phyloP scores from a whole-genome alignment of 1,140 invertebrate genomes.

The Wiebesia pumilae region DNA sequence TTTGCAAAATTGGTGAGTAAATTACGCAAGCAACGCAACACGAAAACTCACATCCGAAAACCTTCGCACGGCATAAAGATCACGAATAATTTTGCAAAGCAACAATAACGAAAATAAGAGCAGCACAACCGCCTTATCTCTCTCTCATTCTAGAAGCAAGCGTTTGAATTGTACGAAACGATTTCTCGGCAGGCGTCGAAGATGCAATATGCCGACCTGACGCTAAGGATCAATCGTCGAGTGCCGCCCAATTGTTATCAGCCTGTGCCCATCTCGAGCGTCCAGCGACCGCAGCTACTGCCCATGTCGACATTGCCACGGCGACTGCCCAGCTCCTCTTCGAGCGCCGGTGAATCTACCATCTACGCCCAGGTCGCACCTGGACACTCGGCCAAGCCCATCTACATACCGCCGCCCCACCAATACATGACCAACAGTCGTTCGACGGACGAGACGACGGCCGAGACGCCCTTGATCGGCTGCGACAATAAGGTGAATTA shows the following conservation, averaged over 20 bases:
- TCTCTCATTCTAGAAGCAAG: conserved; percentile 18
- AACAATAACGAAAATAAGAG: not conserved
- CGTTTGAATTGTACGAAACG: conserved; percentile 42
- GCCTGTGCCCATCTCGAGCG: conserved; percentile 72
- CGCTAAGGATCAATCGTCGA: conserved; percentile 70
- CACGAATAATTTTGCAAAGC: too few species aligned
- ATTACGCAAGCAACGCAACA: too few species aligned
- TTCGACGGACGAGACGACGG: conserved; percentile 69
- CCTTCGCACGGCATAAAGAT: too few species aligned
- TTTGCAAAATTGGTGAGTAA: too few species aligned
- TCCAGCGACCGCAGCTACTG: conserved; percentile 69
- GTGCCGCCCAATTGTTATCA: conserved; percentile 72
- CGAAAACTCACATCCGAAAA: too few species aligned
- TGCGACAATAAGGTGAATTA: conserved; percentile 70
- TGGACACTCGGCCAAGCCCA: conserved; percentile 67
- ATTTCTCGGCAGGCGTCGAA: conserved; percentile 69
- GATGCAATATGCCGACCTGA: conserved; percentile 78
- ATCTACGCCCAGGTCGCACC: conserved; percentile 79
- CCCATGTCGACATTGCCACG: conserved; percentile 75
- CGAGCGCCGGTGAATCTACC: conserved; percentile 74
- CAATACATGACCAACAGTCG: conserved; percentile 68
- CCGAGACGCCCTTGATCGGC: conserved; percentile 72
- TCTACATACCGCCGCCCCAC: conserved; percentile 72
- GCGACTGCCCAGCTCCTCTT: conserved; percentile 54
- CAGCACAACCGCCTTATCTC: not conserved